These are phyloP conservation scores for Ateles fusciceps DNA, from an alignment of 2,797 vertebrate genomes.

Conservation along the genomic window DNA sequence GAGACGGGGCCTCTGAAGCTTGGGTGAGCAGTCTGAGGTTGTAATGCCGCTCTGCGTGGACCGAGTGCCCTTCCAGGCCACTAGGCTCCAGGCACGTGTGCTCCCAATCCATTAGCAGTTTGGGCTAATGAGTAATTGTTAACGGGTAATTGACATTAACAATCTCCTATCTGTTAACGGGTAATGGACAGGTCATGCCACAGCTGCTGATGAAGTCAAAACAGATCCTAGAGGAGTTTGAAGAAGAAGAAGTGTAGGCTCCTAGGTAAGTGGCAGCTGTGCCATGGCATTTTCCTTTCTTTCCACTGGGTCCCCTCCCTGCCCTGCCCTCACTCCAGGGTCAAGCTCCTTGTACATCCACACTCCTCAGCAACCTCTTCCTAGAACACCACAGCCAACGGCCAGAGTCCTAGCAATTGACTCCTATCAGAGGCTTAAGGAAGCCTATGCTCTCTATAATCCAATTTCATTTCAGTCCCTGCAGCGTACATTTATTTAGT, in stretches of 20 bases:
- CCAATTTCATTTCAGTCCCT: neutral
- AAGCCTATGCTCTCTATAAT: neutral
- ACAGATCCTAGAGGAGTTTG: constrained; percentile 79
- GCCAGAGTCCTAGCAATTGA: neutral
- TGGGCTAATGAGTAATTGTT: neutral
- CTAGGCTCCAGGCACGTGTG: neutral
- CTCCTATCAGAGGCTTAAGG: neutral
- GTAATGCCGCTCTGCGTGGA: neutral
- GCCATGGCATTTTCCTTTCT: neutral
- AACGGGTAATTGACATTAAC: neutral
- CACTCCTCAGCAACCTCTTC: neutral
- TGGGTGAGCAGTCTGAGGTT: neutral
- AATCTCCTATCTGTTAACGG: neutral
- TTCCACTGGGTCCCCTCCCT: neutral
- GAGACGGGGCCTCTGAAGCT: neutral
- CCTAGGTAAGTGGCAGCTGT: neutral
- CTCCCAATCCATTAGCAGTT: neutral
- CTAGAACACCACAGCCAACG: neutral
- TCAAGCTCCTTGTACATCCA: neutral
- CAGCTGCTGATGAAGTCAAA: neutral
- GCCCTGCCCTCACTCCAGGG: neutral
- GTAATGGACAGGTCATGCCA: constrained; percentile 58
- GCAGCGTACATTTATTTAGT: neutral
- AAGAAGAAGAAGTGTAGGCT: constrained; percentile 53
- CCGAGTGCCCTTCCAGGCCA: neutral